These are phyloP conservation scores for Chrysomallon squamiferum DNA, from an alignment of 1,140 invertebrate species.

Conservation along the genomic window DNA sequence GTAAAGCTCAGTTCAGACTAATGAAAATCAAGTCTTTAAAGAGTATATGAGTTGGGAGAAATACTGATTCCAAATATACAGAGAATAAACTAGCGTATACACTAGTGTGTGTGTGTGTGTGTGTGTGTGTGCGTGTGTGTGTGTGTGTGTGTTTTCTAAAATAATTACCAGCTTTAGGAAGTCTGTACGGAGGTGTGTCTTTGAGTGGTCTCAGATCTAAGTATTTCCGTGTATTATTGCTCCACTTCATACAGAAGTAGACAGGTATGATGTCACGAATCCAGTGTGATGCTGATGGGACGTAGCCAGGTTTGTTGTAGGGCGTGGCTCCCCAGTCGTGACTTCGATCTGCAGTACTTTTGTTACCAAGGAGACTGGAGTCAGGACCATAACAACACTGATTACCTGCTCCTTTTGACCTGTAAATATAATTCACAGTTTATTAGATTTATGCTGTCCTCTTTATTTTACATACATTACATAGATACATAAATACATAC, in stretches of 20 bases:
- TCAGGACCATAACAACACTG: conserved; percentile 97
- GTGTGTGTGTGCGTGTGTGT: too few species aligned
- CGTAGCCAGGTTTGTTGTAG: conserved; percentile 88
- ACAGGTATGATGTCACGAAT: conserved; percentile 92
- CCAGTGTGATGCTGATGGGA: conserved; percentile 91
- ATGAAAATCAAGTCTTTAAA: too few species aligned
- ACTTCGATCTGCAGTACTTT: conserved; percentile 84
- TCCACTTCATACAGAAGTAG: conserved; percentile 94
- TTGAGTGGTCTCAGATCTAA: conserved; percentile 91
- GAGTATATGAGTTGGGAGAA: too few species aligned
- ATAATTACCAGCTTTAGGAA: conserved; percentile 71
- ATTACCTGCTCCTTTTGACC: conserved; percentile 88
- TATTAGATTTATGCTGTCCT: too few species aligned
- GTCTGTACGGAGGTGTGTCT: conserved; percentile 93
- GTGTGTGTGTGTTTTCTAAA: too few species aligned
- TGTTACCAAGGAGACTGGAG: conserved; percentile 87
- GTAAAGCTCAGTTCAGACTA: too few species aligned
- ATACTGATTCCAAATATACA: too few species aligned
- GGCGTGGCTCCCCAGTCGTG: conserved; percentile 90
- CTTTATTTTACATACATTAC: too few species aligned
- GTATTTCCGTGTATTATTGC: conserved; percentile 88
- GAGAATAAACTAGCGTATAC: too few species aligned
- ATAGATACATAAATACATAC: too few species aligned
- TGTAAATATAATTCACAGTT: conserved; percentile 56
- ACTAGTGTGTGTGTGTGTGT: too few species aligned